Base-by-base conservation (phyloP, 2,888 invertebrate genomes). In the Villa cingulata region DNA sequence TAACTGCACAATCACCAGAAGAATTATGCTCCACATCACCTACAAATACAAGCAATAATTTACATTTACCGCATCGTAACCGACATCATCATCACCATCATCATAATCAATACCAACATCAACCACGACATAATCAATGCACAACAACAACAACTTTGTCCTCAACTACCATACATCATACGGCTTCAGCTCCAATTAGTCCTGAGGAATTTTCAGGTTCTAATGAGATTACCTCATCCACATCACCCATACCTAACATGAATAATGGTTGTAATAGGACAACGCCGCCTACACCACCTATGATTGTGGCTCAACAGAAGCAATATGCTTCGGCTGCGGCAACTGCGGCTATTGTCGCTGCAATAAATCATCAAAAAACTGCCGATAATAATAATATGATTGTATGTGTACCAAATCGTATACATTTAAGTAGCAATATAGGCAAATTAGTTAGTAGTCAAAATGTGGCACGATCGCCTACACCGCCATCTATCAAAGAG, bases 201-300 rank as follows among this genome's bases (percentile, higher is more conserved):
- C 63, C 66, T 20, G 68, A 66, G 52, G 67, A 77, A 27, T 76
- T 77, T 45, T 76, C 77, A 17, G 74, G 74, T 36, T 78, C 78
- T 50, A 78, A 77, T 60, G 78, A 78, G 55, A 78, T 78, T 46
- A 78, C 77, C 32, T 78, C 78, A 15, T 78, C 78, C n/a, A 78
- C 78, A 40, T 78, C 78, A 41, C 78, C 77, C 34, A 73, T 76
- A 46, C 68, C 64, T 37, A 50, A 45, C 40, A 36, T 34, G n/a
- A 43, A 47, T 32, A 45, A 29, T 37, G 37, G 43, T 27, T 20
- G 38, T 36, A 41, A 29, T 39, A 37, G 10, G 10, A 43, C 51
- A 52, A 53, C 53, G 52, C 52, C 50, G 45, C 49, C 49, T 45
- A 48, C 17, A 56, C 48, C 49, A 55, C 41, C 49, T 56, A 52